phyloP scores from a whole-genome alignment of 2,797 vertebrate genomes.

The Danio tinwini region DNA sequence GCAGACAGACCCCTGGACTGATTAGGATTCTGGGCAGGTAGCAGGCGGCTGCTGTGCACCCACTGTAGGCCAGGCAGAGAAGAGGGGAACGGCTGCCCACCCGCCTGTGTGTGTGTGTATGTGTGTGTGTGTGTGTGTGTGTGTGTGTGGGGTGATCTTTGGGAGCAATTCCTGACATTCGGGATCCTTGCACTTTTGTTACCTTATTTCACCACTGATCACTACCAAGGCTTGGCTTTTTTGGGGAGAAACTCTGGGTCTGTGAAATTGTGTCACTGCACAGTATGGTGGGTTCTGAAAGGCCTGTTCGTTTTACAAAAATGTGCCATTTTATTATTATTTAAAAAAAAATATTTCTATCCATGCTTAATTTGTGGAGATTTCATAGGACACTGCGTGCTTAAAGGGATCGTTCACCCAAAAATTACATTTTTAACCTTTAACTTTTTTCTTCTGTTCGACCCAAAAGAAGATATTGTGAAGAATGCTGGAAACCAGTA shows the following conservation, averaged over 20 bases:
- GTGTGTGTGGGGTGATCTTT: constrained; percentile 29
- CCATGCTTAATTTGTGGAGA: too few relatives aligned
- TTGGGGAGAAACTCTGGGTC: too few relatives aligned
- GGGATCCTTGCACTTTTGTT: constrained; percentile 73
- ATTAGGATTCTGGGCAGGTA: constrained; percentile 99
- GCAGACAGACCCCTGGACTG: constrained; percentile 91
- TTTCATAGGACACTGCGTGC: too few relatives aligned
- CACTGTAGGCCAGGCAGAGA: constrained; percentile 94
- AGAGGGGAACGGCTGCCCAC: constrained; percentile 58
- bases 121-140: constrained; percentile 7
- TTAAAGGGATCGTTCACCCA: too few relatives aligned
- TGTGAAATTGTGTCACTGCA: too few relatives aligned
- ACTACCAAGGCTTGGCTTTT: constrained; percentile 71
- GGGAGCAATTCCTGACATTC: constrained; percentile 44
- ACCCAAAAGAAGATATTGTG: too few relatives aligned
- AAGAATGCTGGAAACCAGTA: too few relatives aligned
- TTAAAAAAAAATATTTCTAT: too few relatives aligned
- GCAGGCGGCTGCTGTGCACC: constrained; percentile 96
- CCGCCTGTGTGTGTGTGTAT: constrained; percentile 11
- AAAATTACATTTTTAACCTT: too few relatives aligned
- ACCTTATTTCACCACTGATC: constrained; percentile 77
- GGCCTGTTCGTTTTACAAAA: neutral
- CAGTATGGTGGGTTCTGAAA: neutral
- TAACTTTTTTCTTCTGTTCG: too few relatives aligned
- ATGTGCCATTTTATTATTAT: neutral